Base-by-base conservation (phyloP, 1,140 invertebrate species). In the Lasioglossum baleicum region DNA sequence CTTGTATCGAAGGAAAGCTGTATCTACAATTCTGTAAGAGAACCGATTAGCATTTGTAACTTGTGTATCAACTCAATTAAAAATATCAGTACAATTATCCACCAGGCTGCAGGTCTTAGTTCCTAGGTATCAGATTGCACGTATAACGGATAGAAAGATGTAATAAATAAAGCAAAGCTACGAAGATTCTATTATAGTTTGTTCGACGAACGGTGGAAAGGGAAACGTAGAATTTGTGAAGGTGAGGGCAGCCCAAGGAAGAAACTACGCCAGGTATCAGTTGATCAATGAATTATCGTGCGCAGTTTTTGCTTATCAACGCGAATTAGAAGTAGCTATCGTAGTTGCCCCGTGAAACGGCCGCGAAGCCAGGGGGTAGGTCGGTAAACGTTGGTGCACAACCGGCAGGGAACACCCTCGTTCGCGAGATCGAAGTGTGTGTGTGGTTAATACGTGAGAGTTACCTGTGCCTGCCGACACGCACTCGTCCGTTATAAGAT, bases 401-500 rank as follows among this genome's bases (percentile, higher is more conserved):
- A 31, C 40, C 31, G 22, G 35, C 60, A 48, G 63, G 69, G 48
- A 79, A 83, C 75, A 71, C 77, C 82, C 75, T 75, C 64, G 56
- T 63, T 65, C 58, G 65, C 69, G 56, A 71, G 66, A 70, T 75
- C 74, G 78, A 68, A 35, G 71, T 31, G n/a, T n/a, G 56, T 70
- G 69, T 71, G 71, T 67, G 44, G 31, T 56, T 20, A 76, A 82
- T 78, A 61, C 70, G 74, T 78, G 83, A 68, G 79, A 71, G 83
- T 83, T 89, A 82, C 84, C 83, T 81, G 75, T 81, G 75, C 83
- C 80, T 82, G 80, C 84, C 80, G 82, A 75, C 88, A 90, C 88
- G 87, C 89, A 88, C 80, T 69, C 67, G 80, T 81, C 78, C 78
- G 87, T 84, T 87, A 83, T 88, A 86, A 89, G 88, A 91, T 91